Evolutionary conservation across 1,140 invertebrate genomes (phyloP).

Genomic region (Dendrolimus kikuchii): DNA sequence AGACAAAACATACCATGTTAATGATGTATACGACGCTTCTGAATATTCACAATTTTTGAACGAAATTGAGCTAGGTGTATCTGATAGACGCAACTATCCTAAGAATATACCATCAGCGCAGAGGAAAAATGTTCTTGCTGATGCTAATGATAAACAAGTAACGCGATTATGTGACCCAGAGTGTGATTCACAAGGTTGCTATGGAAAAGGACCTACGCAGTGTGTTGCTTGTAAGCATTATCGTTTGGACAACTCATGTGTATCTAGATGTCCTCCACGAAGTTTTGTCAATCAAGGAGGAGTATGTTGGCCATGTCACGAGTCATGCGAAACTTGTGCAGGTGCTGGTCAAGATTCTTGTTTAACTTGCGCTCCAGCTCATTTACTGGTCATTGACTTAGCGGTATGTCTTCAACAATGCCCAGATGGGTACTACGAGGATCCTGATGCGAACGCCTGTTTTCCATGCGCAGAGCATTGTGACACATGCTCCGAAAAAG

Average conservation of each 20-base stretch:
- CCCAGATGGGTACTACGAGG: slow-evolving; percentile 88
- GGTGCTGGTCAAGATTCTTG: slow-evolving; percentile 87
- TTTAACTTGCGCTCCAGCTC: slow-evolving; percentile 83
- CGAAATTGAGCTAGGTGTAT: slow-evolving; percentile 74
- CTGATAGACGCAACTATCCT: slow-evolving; percentile 76
- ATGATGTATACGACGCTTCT: slow-evolving; percentile 66
- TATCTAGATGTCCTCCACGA: slow-evolving; percentile 83
- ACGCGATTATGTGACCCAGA: slow-evolving; percentile 80
- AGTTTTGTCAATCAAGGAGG: slow-evolving; percentile 85
- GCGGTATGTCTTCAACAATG: slow-evolving; percentile 87
- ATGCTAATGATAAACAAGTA: slow-evolving; percentile 74
- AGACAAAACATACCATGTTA: slow-evolving; percentile 64
- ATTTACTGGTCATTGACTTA: slow-evolving; percentile 82
- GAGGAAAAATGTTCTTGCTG: slow-evolving; percentile 61
- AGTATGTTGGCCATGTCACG: slow-evolving; percentile 86
- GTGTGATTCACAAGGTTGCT: slow-evolving; percentile 85
- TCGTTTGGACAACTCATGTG: slow-evolving; percentile 84
- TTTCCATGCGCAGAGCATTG: slow-evolving; percentile 83
- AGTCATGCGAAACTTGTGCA: slow-evolving; percentile 86
- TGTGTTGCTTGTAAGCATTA: slow-evolving; percentile 86
- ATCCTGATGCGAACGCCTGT: slow-evolving; percentile 79
- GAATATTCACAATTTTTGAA: slow-evolving; percentile 72
- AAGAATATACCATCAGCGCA: slow-evolving; percentile 73
- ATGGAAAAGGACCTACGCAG: slow-evolving; percentile 84
- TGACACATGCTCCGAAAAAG: slow-evolving; percentile 83